Conservation (phyloP, 2,797 vertebrate genomes). For the Adelosebastes latens region DNA sequence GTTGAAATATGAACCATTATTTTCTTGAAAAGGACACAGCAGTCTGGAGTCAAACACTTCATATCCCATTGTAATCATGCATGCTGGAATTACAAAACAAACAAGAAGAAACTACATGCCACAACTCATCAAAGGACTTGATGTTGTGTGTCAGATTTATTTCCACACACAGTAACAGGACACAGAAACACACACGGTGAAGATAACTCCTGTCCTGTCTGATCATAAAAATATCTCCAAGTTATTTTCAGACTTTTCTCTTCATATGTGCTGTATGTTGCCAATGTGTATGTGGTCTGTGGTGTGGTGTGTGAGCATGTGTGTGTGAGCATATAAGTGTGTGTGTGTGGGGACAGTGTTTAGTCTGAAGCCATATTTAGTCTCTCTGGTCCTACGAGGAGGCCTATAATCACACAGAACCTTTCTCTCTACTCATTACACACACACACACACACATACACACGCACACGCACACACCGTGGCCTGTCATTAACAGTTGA, state of each 20-base stretch:
- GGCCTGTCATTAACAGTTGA: conserved; percentile 78
- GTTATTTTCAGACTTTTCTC: conserved; percentile 70
- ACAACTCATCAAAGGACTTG: neutral
- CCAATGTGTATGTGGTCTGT: conserved; percentile 73
- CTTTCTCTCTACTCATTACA: conserved; percentile 80
- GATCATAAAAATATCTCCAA: conserved; percentile 60
- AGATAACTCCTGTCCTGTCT: conserved; percentile 48
- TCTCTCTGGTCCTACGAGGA: conserved; percentile 73
- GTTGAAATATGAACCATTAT: neutral
- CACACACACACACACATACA: conserved; percentile 42
- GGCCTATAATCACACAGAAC: conserved; percentile 81
- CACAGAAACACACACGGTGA: conserved; percentile 8
- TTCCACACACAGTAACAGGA: neutral
- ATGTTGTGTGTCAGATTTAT: neutral
- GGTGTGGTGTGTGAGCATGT: conserved; percentile 51
- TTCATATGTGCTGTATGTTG: conserved; percentile 68
- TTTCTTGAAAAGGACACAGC: neutral
- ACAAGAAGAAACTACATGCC: neutral
- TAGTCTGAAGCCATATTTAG: conserved; percentile 83
- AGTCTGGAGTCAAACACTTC: neutral
- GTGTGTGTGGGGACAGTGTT: conserved; percentile 63
- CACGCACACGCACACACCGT: conserved; percentile 15
- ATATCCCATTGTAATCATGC: neutral
- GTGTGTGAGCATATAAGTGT: conserved; percentile 33
- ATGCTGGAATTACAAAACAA: conserved; percentile 11